Percentiles rank a stretch among this genome's conserved stretches.
These are phyloP conservation scores for Urocynchramus pylzowi DNA, from an alignment of 2,113 vertebrate genomes.

Conservation along the genomic window DNA sequence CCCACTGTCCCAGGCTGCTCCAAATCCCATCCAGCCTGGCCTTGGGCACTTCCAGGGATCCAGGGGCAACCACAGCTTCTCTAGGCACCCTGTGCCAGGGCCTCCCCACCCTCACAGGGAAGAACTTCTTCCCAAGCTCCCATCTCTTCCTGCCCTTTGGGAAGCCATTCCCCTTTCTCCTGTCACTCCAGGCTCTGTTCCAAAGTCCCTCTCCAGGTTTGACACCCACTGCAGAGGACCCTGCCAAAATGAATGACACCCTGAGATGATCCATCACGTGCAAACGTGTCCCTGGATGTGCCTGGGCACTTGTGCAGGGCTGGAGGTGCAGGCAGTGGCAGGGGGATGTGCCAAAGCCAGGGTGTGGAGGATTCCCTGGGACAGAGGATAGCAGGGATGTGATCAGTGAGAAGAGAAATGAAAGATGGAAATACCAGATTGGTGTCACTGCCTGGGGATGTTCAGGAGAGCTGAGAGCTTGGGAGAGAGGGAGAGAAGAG, in stretches of 20 bases:
- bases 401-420: neutral
- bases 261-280: rapidly evolving
- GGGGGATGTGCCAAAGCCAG: neutral
- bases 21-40: rapidly evolving
- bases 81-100: neutral
- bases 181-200: neutral
- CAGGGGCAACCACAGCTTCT: neutral
- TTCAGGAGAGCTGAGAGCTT: slow-evolving; percentile 20
- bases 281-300: neutral
- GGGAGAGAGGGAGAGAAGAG: slow-evolving; percentile 29
- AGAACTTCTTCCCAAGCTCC: neutral
- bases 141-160: neutral
- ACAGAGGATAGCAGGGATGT: neutral
- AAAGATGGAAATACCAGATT: neutral
- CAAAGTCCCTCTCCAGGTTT: neutral
- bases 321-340: neutral
- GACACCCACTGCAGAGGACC: neutral
- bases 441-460: neutral
- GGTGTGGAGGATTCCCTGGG: rapidly evolving
- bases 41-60: neutral
- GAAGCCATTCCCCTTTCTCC: neutral
- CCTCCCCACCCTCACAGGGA: rapidly evolving
- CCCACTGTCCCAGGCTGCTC: rapidly evolving
- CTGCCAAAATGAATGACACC: neutral
- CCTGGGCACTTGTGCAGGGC: neutral